Evolutionary conservation across 1,140 invertebrate genomes (phyloP).

Genomic region (Sycophila sp.): DNA sequence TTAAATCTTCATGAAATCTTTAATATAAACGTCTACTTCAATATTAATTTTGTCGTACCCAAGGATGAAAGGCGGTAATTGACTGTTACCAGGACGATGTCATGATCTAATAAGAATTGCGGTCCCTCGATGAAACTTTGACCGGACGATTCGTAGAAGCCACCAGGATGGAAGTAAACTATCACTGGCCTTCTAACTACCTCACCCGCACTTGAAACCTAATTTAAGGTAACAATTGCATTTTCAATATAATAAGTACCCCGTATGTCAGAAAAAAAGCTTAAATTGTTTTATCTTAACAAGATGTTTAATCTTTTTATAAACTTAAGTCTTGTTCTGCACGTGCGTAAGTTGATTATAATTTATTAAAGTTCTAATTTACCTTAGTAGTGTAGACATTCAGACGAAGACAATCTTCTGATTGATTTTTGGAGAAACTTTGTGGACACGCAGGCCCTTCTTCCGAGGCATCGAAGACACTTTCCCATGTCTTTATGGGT

Average conservation of each 20-base stretch:
- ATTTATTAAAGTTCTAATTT: background rate
- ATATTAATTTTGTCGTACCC: slow-evolving; percentile 50
- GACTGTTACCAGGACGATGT: slow-evolving; percentile 73
- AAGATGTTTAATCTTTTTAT: no score
- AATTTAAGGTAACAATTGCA: no score
- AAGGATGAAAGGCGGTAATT: slow-evolving; percentile 75
- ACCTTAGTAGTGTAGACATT: slow-evolving; percentile 73
- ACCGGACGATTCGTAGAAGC: slow-evolving; percentile 65
- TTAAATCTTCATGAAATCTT: no score
- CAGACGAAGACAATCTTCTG: slow-evolving; percentile 76
- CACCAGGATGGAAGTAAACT: slow-evolving; percentile 69
- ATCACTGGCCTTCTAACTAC: slow-evolving; percentile 64
- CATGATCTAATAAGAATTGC: slow-evolving; percentile 71
- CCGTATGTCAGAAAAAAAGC: no score
- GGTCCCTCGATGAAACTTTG: slow-evolving; percentile 67
- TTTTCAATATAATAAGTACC: no score
- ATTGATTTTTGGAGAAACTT: slow-evolving; percentile 4
- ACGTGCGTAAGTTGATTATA: background rate
- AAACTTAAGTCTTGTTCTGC: background rate
- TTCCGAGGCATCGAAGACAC: slow-evolving; percentile 52
- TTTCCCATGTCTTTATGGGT: slow-evolving; percentile 67
- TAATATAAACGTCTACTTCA: no score
- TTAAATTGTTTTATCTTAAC: no score
- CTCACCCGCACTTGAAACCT: slow-evolving; percentile 14
- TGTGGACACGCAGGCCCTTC: slow-evolving; percentile 60